phyloP scores from a whole-genome alignment of 2,888 invertebrate species.

The Drosophila stalkeri region DNA sequence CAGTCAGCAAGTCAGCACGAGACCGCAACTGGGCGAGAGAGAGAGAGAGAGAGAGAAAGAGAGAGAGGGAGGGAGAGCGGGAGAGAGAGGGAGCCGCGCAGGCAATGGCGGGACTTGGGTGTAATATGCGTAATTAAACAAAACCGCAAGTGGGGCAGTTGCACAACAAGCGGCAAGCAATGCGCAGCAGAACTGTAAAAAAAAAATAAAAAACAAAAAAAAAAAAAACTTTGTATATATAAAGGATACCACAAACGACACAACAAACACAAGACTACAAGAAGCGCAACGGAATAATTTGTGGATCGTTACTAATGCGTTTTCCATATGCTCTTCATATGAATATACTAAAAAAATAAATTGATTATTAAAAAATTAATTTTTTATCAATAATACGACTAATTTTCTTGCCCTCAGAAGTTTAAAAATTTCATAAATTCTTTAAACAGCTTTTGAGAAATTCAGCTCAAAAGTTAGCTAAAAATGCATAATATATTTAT shows the following conservation, averaged over 20 bases:
- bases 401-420: neutral
- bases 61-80: neutral
- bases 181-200: conserved; percentile 18
- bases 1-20: conserved; percentile 50
- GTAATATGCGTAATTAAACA: conserved; percentile 81
- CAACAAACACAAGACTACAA: conserved; percentile 43
- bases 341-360: no score
- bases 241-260: conserved; percentile 51
- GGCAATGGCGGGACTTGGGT: conserved; percentile 8
- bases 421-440: no score
- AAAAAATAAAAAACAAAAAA: neutral
- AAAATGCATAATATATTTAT: neutral
- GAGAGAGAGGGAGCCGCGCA: neutral
- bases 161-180: conserved; percentile 37
- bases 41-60: neutral
- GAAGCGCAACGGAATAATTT: conserved; percentile 16
- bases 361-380: no score
- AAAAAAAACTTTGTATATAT: conserved; percentile 19
- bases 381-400: neutral
- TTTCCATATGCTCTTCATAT: conserved; percentile 6
- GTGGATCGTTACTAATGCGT: neutral
- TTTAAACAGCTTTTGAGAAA: neutral
- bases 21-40: conserved; percentile 47
- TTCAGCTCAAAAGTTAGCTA: neutral
- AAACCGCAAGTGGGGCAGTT: conserved; percentile 75